phyloP scores from a whole-genome alignment of 1,140 invertebrate genomes.

The Ruditapes philippinarum region DNA sequence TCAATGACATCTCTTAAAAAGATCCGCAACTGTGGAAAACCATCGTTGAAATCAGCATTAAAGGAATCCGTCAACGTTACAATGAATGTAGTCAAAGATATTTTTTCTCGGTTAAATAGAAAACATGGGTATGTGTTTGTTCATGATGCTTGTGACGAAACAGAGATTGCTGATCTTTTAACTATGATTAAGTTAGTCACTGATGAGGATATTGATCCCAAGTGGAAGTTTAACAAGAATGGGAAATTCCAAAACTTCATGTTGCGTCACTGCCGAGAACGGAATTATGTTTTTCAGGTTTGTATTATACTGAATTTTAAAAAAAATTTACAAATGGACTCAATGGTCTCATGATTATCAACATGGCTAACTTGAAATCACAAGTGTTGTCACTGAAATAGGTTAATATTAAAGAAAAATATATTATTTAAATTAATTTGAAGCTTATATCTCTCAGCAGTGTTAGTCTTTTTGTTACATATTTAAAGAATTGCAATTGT shows the following conservation, averaged over 20 bases:
- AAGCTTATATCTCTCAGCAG: too few relatives aligned
- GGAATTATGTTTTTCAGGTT: neutral
- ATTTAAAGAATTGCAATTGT: too few relatives aligned
- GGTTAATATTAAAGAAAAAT: too few relatives aligned
- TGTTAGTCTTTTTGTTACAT: too few relatives aligned
- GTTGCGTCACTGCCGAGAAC: neutral
- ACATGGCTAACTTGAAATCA: too few relatives aligned
- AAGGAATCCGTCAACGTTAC: neutral
- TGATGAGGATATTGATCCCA: neutral
- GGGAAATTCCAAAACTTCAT: neutral
- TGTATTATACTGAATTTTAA: neutral
- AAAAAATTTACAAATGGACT: neutral
- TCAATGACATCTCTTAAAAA: constrained; percentile 24
- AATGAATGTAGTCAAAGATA: neutral
- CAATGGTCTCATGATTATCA: too few relatives aligned
- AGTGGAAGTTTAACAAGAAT: neutral
- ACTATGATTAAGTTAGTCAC: constrained; percentile 25
- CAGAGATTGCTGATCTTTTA: constrained; percentile 41
- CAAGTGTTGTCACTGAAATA: too few relatives aligned
- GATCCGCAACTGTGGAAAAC: neutral
- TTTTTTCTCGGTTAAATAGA: constrained; percentile 26
- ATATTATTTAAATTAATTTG: too few relatives aligned
- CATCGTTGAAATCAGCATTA: neutral
- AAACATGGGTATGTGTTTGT: constrained; percentile 25
- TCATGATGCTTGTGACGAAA: constrained; percentile 9